phyloP scores from a whole-genome alignment of 2,888 invertebrate species.

The Xylocampa areola region DNA sequence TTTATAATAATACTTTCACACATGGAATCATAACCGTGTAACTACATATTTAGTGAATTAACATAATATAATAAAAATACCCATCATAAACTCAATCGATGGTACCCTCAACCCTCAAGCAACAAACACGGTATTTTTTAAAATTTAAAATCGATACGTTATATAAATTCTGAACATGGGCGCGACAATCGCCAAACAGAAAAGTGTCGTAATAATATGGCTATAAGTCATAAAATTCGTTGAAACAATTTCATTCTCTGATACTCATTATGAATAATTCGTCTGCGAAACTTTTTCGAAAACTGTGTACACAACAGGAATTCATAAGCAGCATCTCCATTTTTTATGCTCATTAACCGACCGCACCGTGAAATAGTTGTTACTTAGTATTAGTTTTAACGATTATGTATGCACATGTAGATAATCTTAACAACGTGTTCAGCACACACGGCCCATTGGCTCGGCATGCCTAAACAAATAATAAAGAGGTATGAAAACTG shows the following conservation, averaged over 20 bases:
- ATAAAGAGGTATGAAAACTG: conserved; percentile 60
- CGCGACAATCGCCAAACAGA: conserved; percentile 74
- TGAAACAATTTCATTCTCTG: conserved; percentile 69
- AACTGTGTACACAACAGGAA: conserved; percentile 84
- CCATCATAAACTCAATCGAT: conserved; percentile 83
- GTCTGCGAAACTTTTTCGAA: conserved; percentile 81
- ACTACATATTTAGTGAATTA: conserved; percentile 81
- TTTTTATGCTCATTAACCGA: conserved; percentile 73
- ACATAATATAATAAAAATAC: conserved; percentile 85
- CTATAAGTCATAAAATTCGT: conserved; percentile 80
- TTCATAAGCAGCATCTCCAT: conserved; percentile 77
- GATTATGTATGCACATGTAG: conserved; percentile 53
- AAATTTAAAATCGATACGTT: conserved; percentile 73
- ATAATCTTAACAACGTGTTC: conserved; percentile 45
- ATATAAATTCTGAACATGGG: conserved; percentile 81
- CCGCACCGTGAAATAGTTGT: conserved; percentile 65
- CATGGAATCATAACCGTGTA: conserved; percentile 67
- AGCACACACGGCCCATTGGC: conserved; percentile 37
- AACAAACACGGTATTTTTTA: conserved; percentile 76
- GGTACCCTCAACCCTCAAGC: conserved; percentile 80
- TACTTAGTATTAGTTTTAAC: conserved; percentile 64
- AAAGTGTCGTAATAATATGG: conserved; percentile 78
- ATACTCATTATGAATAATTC: conserved; percentile 85
- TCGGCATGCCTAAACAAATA: conserved; percentile 58
- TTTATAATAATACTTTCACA: conserved; percentile 40